Percentiles rank a stretch among this genome's conserved stretches.
Conservation (phyloP, 2,888 invertebrate genomes). For the Acronicta psi region DNA sequence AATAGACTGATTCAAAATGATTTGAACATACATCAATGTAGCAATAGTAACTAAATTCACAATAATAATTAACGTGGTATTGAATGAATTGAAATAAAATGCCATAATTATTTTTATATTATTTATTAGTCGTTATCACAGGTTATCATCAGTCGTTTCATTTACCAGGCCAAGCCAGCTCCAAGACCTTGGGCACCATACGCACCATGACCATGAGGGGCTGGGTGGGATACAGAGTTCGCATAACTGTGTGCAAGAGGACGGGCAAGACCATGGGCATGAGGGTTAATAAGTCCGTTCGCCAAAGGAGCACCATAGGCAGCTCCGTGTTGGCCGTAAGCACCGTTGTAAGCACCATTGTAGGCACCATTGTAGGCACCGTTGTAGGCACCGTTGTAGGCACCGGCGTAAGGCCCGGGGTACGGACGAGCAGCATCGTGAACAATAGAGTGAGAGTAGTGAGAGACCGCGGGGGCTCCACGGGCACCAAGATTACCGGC, state of each 20-base stretch:
- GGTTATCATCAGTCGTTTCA: constrained; percentile 39
- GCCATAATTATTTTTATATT: constrained; percentile 13
- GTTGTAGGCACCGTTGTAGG: constrained; percentile 32
- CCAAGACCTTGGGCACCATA: constrained; percentile 43
- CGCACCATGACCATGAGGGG: constrained; percentile 37
- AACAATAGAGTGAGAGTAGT: constrained; percentile 56
- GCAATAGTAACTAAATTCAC: too few relatives aligned
- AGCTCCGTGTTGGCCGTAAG: constrained; percentile 29
- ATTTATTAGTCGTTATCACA: constrained; percentile 55
- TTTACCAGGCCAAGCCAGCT: constrained; percentile 47
- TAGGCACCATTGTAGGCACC: constrained; percentile 40
- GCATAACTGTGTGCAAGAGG: constrained; percentile 46
- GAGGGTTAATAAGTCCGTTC: constrained; percentile 35
- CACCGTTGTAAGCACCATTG: constrained; percentile 27
- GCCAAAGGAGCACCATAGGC: constrained; percentile 40
- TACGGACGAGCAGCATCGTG: constrained; percentile 54
- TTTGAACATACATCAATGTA: too few relatives aligned
- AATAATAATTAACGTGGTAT: too few relatives aligned
- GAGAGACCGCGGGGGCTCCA: constrained; percentile 52
- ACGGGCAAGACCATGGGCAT: constrained; percentile 40
- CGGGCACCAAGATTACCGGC: constrained; percentile 42
- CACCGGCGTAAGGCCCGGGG: constrained; percentile 50
- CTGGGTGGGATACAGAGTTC: constrained; percentile 44
- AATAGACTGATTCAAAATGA: too few relatives aligned
- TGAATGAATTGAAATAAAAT: constrained; percentile 25